A percentile compares a stretch with the other conserved stretches of the same genome.
Conservation (phyloP, 2,113 vertebrate species). For the Ameiurus melas region DNA sequence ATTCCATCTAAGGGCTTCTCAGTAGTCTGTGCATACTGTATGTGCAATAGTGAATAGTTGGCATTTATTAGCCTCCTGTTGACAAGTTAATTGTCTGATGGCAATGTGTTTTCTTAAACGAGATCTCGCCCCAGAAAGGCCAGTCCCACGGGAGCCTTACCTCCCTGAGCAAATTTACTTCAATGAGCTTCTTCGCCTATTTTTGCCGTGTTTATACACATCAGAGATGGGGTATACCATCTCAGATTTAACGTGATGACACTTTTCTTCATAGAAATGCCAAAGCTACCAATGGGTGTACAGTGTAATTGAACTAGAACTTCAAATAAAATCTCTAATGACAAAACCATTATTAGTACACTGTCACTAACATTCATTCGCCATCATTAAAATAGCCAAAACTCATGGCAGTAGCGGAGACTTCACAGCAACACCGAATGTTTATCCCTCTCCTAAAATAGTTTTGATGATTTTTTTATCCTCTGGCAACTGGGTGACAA, state of each 20-base stretch:
- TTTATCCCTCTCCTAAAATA: neutral
- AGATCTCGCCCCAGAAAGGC: neutral
- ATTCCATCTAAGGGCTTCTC: neutral
- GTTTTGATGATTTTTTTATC: neutral
- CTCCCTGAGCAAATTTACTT: slow-evolving; percentile 4
- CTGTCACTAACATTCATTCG: neutral
- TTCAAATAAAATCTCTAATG: neutral
- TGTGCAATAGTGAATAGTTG: slow-evolving; percentile 35
- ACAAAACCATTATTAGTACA: neutral
- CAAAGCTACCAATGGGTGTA: neutral
- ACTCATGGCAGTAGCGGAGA: neutral
- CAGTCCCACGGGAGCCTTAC: neutral
- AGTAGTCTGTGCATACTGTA: neutral
- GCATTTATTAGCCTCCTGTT: slow-evolving; percentile 52
- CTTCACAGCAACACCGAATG: neutral
- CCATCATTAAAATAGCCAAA: neutral
- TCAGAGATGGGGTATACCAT: neutral
- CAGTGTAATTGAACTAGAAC: neutral
- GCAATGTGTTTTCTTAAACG: slow-evolving; percentile 10
- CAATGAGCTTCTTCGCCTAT: neutral
- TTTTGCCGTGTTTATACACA: neutral
- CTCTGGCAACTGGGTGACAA: neutral
- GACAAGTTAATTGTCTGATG: slow-evolving; percentile 59
- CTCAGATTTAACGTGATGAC: neutral
- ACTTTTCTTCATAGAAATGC: neutral